Evolutionary conservation across 2,797 vertebrate genomes (phyloP).

Genomic region (Hemitrygon akajei): DNA sequence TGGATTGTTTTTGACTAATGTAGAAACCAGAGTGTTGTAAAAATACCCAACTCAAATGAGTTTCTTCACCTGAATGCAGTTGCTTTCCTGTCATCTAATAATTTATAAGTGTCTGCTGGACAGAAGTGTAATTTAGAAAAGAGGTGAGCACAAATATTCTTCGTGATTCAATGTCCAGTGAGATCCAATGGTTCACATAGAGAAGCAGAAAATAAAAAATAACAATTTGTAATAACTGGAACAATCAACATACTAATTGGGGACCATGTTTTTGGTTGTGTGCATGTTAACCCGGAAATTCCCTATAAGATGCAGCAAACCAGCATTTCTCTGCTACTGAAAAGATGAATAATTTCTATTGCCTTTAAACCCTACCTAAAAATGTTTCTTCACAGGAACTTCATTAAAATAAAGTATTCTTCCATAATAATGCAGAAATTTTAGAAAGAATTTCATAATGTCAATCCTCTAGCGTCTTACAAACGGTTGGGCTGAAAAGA

Average conservation of each 20-base stretch:
- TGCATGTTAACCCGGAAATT: neutral
- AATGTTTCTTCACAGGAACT: neutral
- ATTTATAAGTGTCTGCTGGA: constrained; percentile 20
- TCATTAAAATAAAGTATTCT: neutral
- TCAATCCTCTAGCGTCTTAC: constrained; percentile 10
- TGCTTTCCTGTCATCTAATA: constrained; percentile 27
- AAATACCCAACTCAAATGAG: neutral
- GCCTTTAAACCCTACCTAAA: neutral
- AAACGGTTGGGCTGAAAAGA: neutral
- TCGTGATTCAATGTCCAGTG: neutral
- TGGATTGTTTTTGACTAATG: constrained; percentile 7
- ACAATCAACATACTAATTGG: neutral
- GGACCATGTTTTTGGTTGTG: neutral
- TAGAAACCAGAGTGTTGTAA: neutral
- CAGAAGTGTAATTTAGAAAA: constrained; percentile 32
- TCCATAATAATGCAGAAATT: neutral
- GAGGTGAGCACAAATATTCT: neutral
- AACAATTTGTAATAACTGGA: constrained; percentile 18
- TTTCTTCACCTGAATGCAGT: neutral
- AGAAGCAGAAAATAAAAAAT: neutral
- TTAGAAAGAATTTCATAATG: neutral
- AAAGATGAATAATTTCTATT: neutral
- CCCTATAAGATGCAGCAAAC: neutral
- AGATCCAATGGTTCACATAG: neutral
- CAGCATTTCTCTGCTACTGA: neutral